Conservation (phyloP, 1,140 invertebrate species). For the Lutraria rhynchaena region DNA sequence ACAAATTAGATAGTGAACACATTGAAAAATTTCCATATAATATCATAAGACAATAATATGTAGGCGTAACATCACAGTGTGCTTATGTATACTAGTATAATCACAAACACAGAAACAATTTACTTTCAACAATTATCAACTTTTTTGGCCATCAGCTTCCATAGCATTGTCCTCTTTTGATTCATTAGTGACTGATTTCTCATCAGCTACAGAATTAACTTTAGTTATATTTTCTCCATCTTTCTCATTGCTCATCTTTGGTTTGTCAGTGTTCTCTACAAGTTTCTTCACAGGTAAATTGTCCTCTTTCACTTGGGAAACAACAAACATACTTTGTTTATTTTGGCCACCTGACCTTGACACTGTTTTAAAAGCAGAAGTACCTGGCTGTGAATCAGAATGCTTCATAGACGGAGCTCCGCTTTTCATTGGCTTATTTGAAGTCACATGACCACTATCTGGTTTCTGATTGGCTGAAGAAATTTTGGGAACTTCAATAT, state of each 20-base stretch:
- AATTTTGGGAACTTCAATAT: constrained; percentile 7
- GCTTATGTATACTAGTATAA: no score
- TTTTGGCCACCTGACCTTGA: constrained; percentile 39
- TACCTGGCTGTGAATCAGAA: background rate
- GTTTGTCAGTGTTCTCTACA: background rate
- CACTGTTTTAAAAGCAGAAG: constrained; percentile 47
- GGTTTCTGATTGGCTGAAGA: constrained; percentile 32
- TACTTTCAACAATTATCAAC: no score
- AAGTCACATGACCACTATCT: background rate
- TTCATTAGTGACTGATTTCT: no score
- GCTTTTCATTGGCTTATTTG: constrained; percentile 17
- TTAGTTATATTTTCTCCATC: background rate
- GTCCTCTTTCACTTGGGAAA: constrained; percentile 48
- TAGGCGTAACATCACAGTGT: no score
- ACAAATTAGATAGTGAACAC: no score
- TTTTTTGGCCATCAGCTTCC: no score
- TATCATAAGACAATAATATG: no score
- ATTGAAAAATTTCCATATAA: no score
- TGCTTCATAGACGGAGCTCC: background rate
- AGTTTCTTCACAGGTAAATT: constrained; percentile 34
- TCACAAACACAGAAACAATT: no score
- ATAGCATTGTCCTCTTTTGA: no score
- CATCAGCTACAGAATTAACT: no score
- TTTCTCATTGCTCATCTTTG: background rate
- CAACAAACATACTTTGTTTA: constrained; percentile 30